Conservation (phyloP, 2,797 vertebrate genomes). For the Lepidocolaptes lacrymiger region DNA sequence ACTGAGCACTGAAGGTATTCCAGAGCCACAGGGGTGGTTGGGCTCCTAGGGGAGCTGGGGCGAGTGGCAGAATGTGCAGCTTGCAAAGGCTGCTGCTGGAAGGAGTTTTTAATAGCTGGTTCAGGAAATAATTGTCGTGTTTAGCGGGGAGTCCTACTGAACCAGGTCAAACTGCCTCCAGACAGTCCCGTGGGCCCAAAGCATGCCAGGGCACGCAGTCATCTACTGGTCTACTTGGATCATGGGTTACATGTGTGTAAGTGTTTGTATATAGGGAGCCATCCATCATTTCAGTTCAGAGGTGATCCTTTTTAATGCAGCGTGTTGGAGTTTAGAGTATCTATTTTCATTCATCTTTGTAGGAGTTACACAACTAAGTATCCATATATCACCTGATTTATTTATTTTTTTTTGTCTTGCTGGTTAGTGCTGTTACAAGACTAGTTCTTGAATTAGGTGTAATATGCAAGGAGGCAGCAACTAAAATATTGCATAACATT, state of each 20-base stretch:
- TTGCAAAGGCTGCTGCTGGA: background rate
- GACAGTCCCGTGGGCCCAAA: background rate
- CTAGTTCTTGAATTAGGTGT: background rate
- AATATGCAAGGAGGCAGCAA: background rate
- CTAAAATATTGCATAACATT: background rate
- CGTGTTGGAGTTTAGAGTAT: background rate
- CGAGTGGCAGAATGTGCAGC: background rate
- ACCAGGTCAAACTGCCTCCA: background rate
- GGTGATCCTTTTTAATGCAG: background rate
- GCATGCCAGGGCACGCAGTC: background rate
- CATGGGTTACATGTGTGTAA: rapidly evolving
- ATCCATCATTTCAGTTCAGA: background rate
- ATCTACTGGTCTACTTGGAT: background rate
- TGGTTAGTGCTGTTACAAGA: background rate
- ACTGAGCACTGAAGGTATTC: background rate
- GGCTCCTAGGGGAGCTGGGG: background rate
- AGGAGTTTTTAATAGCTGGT: background rate
- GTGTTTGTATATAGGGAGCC: background rate
- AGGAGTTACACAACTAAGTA: background rate
- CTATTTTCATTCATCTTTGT: background rate
- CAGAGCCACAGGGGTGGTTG: background rate
- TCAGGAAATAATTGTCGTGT: background rate
- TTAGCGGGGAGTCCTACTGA: background rate
- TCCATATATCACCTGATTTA: background rate
- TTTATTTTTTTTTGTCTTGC: background rate